A percentile compares a stretch with the other conserved stretches of the same genome.
Evolutionary conservation across 1,140 invertebrate genomes (phyloP).

Genomic region (Dendrolimus kikuchii): DNA sequence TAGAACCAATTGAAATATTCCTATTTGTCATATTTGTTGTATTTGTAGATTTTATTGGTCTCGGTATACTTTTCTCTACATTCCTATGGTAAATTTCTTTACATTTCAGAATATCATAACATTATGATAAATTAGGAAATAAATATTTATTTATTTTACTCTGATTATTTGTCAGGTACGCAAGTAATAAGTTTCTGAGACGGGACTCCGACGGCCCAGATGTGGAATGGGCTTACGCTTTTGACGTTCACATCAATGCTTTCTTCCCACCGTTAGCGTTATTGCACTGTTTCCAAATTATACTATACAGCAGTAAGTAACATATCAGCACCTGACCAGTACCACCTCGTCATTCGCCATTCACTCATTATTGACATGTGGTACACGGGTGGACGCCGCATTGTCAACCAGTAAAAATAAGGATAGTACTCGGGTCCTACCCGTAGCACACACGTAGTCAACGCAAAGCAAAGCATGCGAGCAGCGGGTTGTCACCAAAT

Average conservation of each 20-base stretch:
- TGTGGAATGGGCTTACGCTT: constrained; percentile 99
- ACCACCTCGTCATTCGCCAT: too few relatives aligned
- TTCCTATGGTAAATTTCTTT: constrained; percentile 84
- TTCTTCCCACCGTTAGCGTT: constrained; percentile 96
- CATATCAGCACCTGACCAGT: too few relatives aligned
- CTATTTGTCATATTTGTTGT: constrained; percentile 94
- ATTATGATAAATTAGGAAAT: too few relatives aligned
- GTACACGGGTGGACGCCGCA: too few relatives aligned
- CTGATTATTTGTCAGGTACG: constrained; percentile 76
- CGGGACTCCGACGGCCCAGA: constrained; percentile 79
- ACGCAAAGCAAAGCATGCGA: too few relatives aligned
- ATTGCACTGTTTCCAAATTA: constrained; percentile 93
- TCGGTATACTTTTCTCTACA: constrained; percentile 91
- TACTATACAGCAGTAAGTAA: constrained; percentile 88
- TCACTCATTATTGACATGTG: too few relatives aligned
- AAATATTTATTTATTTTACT: too few relatives aligned
- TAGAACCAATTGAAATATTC: constrained; percentile 85
- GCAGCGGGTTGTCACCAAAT: too few relatives aligned
- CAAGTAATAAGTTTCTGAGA: constrained; percentile 91
- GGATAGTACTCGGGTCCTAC: too few relatives aligned
- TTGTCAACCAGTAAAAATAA: too few relatives aligned
- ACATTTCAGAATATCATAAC: too few relatives aligned
- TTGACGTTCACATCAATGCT: constrained; percentile 99
- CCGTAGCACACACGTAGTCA: too few relatives aligned
- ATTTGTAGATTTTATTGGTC: constrained; percentile 94